Conservation (phyloP, 2,797 vertebrate genomes). For the Amphiprion clarkii region DNA sequence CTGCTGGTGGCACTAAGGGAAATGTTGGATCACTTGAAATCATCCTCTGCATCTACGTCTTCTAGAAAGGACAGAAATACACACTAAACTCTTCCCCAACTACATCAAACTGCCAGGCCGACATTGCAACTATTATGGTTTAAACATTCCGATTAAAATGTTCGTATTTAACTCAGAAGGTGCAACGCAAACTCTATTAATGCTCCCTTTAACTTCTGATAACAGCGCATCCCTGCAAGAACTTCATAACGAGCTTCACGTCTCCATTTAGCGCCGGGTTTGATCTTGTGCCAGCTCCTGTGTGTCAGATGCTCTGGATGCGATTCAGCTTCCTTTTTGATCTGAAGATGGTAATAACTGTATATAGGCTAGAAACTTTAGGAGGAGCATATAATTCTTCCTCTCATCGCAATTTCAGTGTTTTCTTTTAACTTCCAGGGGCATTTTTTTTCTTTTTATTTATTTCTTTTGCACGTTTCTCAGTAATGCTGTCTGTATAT, state of each 20-base stretch:
- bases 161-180: slow-evolving; percentile 26
- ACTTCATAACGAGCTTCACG: slow-evolving; percentile 35
- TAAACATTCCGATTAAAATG: background rate
- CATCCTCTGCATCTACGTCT: too few species aligned
- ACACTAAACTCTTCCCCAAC: too few species aligned
- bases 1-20: background rate
- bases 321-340: slow-evolving; percentile 56
- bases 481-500: background rate
- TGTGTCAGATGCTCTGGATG: slow-evolving; percentile 47
- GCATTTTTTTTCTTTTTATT: slow-evolving; percentile 8
- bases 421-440: slow-evolving; percentile 15
- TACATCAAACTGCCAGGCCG: background rate
- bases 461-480: background rate
- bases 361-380: slow-evolving; percentile 18
- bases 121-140: background rate
- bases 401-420: slow-evolving; percentile 13
- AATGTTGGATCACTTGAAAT: background rate
- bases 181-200: slow-evolving; percentile 22
- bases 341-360: slow-evolving; percentile 31
- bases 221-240: slow-evolving; percentile 11
- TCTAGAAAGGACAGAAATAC: too few species aligned
- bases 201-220: slow-evolving; percentile 23
- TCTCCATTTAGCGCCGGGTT: slow-evolving; percentile 39
- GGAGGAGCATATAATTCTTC: slow-evolving; percentile 14
- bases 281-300: slow-evolving; percentile 56